A percentile compares a stretch with the other conserved stretches of the same genome.
Evolutionary conservation across 2,888 invertebrate species (phyloP).

Genomic region (Caenorhabditis doughertyi): DNA sequence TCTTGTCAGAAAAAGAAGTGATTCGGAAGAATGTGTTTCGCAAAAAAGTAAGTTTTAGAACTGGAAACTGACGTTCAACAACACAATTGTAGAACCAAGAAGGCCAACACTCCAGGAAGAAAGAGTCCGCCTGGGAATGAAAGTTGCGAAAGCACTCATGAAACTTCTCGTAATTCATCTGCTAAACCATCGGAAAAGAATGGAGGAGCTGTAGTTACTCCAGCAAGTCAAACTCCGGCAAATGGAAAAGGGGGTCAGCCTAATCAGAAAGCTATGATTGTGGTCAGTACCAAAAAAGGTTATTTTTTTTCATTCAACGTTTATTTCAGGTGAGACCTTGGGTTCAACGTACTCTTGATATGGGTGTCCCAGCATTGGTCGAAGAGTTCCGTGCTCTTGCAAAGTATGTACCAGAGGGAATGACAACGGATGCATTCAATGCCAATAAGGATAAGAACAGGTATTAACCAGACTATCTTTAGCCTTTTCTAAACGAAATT

Average conservation of each 20-base stretch:
- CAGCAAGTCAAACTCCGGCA: neutral
- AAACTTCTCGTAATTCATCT: no score
- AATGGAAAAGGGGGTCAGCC: no score
- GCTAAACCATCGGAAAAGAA: neutral
- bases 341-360: slow-evolving; percentile 67
- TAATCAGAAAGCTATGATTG: slow-evolving; percentile 5
- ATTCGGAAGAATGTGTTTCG: neutral
- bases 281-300: slow-evolving; percentile 13
- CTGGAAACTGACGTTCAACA: neutral
- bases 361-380: slow-evolving; percentile 65
- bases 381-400: slow-evolving; percentile 71
- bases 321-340: slow-evolving; percentile 66
- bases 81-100: neutral
- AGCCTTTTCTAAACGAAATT: neutral
- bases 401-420: slow-evolving; percentile 71
- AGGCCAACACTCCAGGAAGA: neutral
- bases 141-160: no score
- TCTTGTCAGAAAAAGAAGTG: no score
- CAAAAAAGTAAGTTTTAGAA: neutral
- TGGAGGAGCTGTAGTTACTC: no score
- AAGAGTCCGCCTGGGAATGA: neutral
- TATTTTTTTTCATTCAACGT: neutral
- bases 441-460: slow-evolving; percentile 71
- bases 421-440: slow-evolving; percentile 68
- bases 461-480: slow-evolving; percentile 19